phyloP scores from a whole-genome alignment of 2,888 invertebrate genomes.

The Lacanobia oleracea region DNA sequence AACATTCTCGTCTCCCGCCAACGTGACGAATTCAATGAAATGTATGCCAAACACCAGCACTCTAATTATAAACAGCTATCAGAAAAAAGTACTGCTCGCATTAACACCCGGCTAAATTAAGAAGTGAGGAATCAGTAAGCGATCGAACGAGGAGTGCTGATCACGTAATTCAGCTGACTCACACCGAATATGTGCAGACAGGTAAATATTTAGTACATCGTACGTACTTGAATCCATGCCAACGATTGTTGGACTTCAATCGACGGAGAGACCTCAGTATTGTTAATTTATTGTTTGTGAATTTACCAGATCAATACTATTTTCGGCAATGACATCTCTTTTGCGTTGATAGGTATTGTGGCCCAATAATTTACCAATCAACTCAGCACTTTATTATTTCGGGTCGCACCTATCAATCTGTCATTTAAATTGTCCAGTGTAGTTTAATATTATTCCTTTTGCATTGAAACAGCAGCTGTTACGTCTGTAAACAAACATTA shows the following conservation, averaged over 20 bases:
- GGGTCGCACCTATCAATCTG: slow-evolving; percentile 20
- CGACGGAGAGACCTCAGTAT: slow-evolving; percentile 81
- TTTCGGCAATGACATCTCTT: slow-evolving; percentile 72
- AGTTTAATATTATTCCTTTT: slow-evolving; percentile 22
- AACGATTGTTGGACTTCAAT: slow-evolving; percentile 87
- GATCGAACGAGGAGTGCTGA: slow-evolving; percentile 62
- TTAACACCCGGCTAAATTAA: slow-evolving; percentile 76
- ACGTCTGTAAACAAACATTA: slow-evolving; percentile 19
- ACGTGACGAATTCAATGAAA: slow-evolving; percentile 80
- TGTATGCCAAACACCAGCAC: slow-evolving; percentile 80
- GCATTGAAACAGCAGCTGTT: slow-evolving; percentile 18
- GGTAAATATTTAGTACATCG: slow-evolving; percentile 87
- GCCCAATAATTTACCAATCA: slow-evolving; percentile 52
- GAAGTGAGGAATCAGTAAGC: slow-evolving; percentile 69
- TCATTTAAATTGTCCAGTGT: slow-evolving; percentile 20
- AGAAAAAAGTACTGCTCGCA: slow-evolving; percentile 74
- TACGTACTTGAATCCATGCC: slow-evolving; percentile 86
- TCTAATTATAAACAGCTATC: slow-evolving; percentile 82
- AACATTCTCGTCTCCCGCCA: slow-evolving; percentile 73
- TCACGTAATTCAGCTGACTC: slow-evolving; percentile 74
- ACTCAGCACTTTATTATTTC: slow-evolving; percentile 47
- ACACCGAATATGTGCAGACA: slow-evolving; percentile 81
- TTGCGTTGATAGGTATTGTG: slow-evolving; percentile 58
- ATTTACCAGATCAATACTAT: slow-evolving; percentile 78
- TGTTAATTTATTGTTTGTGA: slow-evolving; percentile 80